phyloP scores from a whole-genome alignment of 2,888 invertebrate genomes.

The Latrodectus hesperus region DNA sequence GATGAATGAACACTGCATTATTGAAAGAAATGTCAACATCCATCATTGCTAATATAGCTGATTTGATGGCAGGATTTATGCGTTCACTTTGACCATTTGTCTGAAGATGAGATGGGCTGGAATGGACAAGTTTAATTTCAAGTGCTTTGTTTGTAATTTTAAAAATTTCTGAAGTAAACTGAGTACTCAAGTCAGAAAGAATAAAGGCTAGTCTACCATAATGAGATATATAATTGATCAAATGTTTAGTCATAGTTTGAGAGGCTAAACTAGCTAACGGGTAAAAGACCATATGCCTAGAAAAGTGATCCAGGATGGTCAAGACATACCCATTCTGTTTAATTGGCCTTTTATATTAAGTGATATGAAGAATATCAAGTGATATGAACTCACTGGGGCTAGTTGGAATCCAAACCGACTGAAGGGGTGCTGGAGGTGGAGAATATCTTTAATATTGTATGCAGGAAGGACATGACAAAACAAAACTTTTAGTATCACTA shows the following conservation, averaged over 20 bases:
- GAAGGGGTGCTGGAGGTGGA: neutral
- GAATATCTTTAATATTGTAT: neutral
- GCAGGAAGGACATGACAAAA: neutral
- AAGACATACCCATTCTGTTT: neutral
- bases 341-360: neutral
- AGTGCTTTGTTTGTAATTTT: neutral
- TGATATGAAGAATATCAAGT: too few relatives aligned
- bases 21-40: neutral
- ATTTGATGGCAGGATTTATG: neutral
- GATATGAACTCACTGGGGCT: neutral
- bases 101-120: neutral
- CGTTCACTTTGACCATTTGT: neutral
- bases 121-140: neutral
- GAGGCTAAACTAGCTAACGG: neutral
- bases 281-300: neutral
- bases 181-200: constrained; percentile 3
- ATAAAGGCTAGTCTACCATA: neutral
- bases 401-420: neutral
- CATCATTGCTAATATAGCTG: neutral
- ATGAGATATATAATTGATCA: neutral
- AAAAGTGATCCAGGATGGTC: neutral
- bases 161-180: constrained; percentile 5
- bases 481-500: neutral
- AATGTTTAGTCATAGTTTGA: too few relatives aligned
- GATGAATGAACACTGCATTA: constrained; percentile 4